phyloP scores from a whole-genome alignment of 2,113 vertebrate species.

The Thunnus maccoyii region DNA sequence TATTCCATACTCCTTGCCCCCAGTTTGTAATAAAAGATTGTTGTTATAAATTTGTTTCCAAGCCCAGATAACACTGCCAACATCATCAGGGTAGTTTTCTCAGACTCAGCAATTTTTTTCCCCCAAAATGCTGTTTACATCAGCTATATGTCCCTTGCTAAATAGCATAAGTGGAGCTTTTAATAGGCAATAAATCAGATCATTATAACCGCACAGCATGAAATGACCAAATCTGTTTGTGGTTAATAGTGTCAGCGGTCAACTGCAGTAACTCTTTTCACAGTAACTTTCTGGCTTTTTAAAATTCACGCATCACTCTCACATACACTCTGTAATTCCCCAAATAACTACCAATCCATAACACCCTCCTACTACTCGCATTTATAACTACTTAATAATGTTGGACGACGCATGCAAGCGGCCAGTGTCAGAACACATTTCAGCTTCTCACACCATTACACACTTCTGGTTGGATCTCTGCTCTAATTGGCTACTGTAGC shows the following conservation, averaged over 20 bases:
- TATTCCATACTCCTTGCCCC: too few relatives aligned
- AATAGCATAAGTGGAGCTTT: conserved; percentile 25
- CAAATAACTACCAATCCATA: conserved; percentile 37
- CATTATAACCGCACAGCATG: neutral
- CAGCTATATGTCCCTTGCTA: conserved; percentile 1
- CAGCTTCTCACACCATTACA: conserved; percentile 39
- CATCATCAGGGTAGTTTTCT: too few relatives aligned
- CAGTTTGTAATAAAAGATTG: too few relatives aligned
- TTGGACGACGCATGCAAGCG: conserved; percentile 15
- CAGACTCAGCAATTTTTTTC: too few relatives aligned
- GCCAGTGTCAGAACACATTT: conserved; percentile 25
- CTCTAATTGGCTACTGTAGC: conserved; percentile 28
- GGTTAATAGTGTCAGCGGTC: conserved; percentile 2
- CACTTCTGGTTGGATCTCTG: conserved; percentile 33
- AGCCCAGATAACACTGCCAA: too few relatives aligned
- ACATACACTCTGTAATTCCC: conserved; percentile 23
- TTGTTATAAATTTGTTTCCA: too few relatives aligned
- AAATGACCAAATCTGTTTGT: conserved; percentile 10
- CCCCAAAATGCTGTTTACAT: neutral
- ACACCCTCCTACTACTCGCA: conserved; percentile 13
- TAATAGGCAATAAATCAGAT: conserved; percentile 11
- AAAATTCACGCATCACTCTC: conserved; percentile 3
- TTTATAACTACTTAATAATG: conserved; percentile 48
- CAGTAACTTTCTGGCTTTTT: conserved; percentile 24
- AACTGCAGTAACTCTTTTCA: conserved; percentile 11